Conservation (phyloP, 1,140 invertebrate genomes). For the Neomicropteryx cornuta region DNA sequence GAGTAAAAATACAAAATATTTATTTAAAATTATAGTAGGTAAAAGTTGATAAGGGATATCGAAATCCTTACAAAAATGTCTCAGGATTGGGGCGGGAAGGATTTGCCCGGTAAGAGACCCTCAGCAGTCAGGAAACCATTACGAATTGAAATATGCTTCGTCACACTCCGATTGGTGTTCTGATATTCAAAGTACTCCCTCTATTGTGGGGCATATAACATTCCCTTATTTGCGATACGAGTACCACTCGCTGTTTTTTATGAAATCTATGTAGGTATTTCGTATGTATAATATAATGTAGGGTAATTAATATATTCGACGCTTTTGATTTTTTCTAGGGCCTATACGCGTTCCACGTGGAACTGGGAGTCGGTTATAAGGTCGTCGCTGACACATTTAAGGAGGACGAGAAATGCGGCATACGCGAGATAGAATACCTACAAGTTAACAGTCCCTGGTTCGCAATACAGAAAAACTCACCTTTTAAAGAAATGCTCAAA, state of each 20-base stretch:
- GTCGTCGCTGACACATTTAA: conserved; percentile 39
- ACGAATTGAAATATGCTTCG: too few species aligned
- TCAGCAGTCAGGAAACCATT: too few species aligned
- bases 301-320: background rate
- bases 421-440: conserved; percentile 38
- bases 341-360: conserved; percentile 42
- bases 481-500: conserved; percentile 39
- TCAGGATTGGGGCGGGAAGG: too few species aligned
- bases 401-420: conserved; percentile 45
- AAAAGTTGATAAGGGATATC: too few species aligned
- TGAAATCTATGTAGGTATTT: background rate
- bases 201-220: background rate
- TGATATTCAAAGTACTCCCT: background rate
- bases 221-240: too few species aligned
- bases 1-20: too few species aligned
- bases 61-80: too few species aligned
- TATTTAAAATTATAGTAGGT: too few species aligned
- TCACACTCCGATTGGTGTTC: background rate
- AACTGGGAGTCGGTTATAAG: conserved; percentile 35
- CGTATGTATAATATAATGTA: background rate
- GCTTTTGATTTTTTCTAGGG: too few species aligned
- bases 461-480: conserved; percentile 35
- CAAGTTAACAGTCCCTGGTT: conserved; percentile 35
- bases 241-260: too few species aligned
- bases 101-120: too few species aligned